These are phyloP conservation scores for Sebastes glaucus DNA, from an alignment of 2,797 vertebrate genomes.

Conservation along the genomic window DNA sequence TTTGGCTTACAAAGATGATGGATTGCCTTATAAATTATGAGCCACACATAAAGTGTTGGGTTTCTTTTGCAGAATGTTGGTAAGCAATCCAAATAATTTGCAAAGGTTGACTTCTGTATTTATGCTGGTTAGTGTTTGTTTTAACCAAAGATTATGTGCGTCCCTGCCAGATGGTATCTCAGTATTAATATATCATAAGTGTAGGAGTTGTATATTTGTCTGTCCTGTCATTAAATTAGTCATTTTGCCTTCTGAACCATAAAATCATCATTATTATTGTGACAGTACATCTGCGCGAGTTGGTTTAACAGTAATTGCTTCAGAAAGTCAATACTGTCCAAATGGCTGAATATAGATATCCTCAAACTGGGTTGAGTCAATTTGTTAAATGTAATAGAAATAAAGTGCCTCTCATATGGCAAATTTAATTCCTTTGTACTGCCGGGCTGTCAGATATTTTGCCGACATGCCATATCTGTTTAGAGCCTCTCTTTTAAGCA, in stretches of 20 bases:
- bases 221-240: background rate
- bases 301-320: constrained; percentile 34
- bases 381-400: constrained; percentile 51
- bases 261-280: background rate
- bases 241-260: background rate
- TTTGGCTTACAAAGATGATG: background rate
- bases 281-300: constrained; percentile 15
- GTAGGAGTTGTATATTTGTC: background rate
- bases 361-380: constrained; percentile 33
- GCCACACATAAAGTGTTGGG: background rate
- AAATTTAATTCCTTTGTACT: constrained; percentile 47
- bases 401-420: constrained; percentile 16
- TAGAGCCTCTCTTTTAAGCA: constrained; percentile 30
- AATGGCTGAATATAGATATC: constrained; percentile 49
- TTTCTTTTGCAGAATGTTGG: background rate
- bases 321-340: constrained; percentile 23
- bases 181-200: background rate
- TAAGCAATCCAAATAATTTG: background rate
- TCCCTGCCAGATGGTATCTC: background rate
- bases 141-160: background rate
- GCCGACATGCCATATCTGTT: constrained; percentile 23
- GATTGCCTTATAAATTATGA: constrained; percentile 1
- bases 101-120: background rate
- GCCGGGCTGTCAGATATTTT: constrained; percentile 47
- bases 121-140: background rate